These are phyloP conservation scores for Cyclura pinguis DNA, from an alignment of 2,797 vertebrate species.

Conservation along the genomic window DNA sequence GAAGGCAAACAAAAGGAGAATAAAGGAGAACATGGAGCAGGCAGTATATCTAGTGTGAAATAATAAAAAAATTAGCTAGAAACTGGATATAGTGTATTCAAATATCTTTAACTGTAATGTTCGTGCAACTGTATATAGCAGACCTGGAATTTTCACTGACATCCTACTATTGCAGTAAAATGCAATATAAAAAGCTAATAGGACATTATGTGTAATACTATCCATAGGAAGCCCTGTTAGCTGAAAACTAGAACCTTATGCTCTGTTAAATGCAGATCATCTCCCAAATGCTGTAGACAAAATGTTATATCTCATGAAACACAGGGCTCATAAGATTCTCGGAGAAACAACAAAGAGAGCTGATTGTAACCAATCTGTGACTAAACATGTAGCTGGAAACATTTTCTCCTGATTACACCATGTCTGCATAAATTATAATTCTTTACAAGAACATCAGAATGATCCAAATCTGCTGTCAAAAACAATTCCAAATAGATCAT, in stretches of 20 bases:
- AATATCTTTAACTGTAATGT: conserved; percentile 38
- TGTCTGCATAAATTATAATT: conserved; percentile 67
- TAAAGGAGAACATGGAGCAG: conserved; percentile 25
- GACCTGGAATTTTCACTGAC: conserved; percentile 10
- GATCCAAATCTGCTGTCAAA: conserved; percentile 66
- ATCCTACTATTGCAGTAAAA: conserved; percentile 54
- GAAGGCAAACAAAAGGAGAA: conserved; percentile 47
- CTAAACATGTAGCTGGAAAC: conserved; percentile 63
- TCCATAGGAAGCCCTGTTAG: conserved; percentile 41
- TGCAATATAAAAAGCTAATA: conserved; percentile 36
- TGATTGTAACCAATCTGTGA: conserved; percentile 52
- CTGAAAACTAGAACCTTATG: conserved; percentile 38
- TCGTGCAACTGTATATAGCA: conserved; percentile 21
- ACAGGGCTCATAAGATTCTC: conserved; percentile 50
- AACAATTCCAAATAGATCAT: conserved; percentile 58
- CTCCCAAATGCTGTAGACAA: conserved; percentile 49
- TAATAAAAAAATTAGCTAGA: conserved; percentile 38
- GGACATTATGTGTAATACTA: conserved; percentile 8
- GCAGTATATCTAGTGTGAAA: conserved; percentile 5
- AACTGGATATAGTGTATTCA: conserved; percentile 28
- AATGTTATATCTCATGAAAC: conserved; percentile 37
- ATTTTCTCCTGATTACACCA: conserved; percentile 68
- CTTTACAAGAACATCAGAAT: conserved; percentile 68
- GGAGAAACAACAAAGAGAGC: conserved; percentile 46
- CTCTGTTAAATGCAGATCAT: conserved; percentile 50